A percentile compares a stretch with the other conserved stretches of the same genome.
Evolutionary conservation across 2,888 invertebrate genomes (phyloP).

Genomic region (Eurois occulta): DNA sequence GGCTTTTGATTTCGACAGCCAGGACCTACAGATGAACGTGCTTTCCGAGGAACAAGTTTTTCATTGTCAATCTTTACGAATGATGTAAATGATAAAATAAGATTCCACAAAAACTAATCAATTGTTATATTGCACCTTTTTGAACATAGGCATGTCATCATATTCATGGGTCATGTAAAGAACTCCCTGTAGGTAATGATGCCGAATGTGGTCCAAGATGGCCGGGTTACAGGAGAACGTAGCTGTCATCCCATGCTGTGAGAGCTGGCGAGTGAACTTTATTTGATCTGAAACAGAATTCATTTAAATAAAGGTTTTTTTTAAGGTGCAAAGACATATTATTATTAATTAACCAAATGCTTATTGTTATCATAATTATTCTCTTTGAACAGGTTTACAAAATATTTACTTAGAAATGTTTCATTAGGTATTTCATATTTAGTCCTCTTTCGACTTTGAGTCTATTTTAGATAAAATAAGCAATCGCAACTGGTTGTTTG

Average conservation of each 20-base stretch:
- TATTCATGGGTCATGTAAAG: constrained; percentile 70
- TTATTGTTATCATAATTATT: not conserved
- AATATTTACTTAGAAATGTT: no score
- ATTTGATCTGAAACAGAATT: constrained; percentile 72
- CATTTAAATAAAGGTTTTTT: not conserved
- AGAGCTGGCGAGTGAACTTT: constrained; percentile 74
- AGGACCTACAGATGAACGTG: not conserved
- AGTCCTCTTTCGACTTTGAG: not conserved
- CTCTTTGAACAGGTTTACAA: not conserved
- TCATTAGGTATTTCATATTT: not conserved
- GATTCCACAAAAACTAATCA: not conserved
- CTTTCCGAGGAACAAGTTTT: not conserved
- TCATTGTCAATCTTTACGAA: not conserved
- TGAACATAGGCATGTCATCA: constrained; percentile 67
- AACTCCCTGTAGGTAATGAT: constrained; percentile 76
- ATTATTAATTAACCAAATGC: not conserved
- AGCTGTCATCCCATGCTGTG: constrained; percentile 70
- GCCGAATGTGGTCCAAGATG: constrained; percentile 62
- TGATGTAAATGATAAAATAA: not conserved
- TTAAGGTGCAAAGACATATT: not conserved
- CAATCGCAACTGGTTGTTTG: no score
- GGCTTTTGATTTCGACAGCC: not conserved
- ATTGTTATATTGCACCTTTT: constrained; percentile 38
- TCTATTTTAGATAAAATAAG: not conserved
- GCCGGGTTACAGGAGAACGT: constrained; percentile 74